Evolutionary conservation across 2,113 vertebrate genomes (phyloP).

Genomic region (Boulengerochromis microlepis): DNA sequence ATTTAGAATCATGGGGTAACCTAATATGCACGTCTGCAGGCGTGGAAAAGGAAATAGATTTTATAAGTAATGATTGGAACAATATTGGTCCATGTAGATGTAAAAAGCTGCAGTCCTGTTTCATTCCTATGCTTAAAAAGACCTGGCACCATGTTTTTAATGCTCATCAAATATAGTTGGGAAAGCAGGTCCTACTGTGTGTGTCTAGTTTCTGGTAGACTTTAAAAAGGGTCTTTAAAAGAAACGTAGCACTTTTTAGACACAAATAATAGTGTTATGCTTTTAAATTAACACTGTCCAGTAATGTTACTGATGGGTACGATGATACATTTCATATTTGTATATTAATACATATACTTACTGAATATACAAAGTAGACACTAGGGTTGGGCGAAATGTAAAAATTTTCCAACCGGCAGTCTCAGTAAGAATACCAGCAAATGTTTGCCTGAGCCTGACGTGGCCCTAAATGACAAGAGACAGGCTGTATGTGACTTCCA

Average conservation of each 20-base stretch:
- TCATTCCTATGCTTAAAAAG: neutral
- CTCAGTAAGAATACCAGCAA: neutral
- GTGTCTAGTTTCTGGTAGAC: neutral
- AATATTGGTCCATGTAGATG: neutral
- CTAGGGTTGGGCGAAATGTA: neutral
- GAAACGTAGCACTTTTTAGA: neutral
- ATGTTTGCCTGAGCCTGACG: neutral
- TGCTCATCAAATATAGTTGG: neutral
- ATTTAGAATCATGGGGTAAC: neutral
- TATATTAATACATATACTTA: neutral
- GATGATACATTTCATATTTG: neutral
- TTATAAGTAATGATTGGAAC: neutral
- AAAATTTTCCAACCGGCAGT: neutral
- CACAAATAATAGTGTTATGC: neutral
- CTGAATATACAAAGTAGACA: neutral
- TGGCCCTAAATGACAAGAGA: fast-evolving
- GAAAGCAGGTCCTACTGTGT: fast-evolving
- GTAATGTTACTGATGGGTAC: neutral
- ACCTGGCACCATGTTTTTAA: neutral
- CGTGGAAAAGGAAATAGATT: neutral
- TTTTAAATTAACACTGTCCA: neutral
- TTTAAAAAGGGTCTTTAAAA: neutral
- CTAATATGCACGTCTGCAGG: neutral
- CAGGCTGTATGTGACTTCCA: neutral
- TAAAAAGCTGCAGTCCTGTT: neutral